Base-by-base conservation (phyloP, 2,888 invertebrate species). In the Girardia tigrina region DNA sequence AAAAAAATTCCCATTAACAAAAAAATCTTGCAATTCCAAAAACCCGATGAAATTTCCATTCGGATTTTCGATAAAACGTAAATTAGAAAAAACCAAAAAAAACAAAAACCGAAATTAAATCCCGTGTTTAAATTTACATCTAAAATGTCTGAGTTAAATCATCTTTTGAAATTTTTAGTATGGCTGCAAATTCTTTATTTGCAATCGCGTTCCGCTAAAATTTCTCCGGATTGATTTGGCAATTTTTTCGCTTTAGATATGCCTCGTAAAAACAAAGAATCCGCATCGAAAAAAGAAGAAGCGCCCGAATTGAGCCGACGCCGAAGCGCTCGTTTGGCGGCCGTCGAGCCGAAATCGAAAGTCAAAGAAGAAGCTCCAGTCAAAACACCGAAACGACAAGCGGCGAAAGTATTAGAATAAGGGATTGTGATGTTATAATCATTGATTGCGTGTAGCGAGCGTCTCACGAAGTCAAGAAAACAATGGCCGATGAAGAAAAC, bases 401-500 rank as follows among this genome's bases (percentile, higher is more conserved):
- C 56, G 23, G 56, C 56, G n/a, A 56, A 56, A 56, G 56, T 56
- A 56, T 12, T 12, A 36, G 12, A 36, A 36, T 12, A 36, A 36
- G 36, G 36, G 8, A 36, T 36, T 36, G 16, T 36, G 36, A 36
- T 8, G 36, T 12, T 36, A 36, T 12, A 36, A n/a, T n/a, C n/a
- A n/a, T n/a, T n/a, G n/a, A n/a, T n/a, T 36, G 8, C 16, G n/a
- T 56, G 4, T 56, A 56, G 56, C 4, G 56, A 56, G 56, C 56
- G n/a, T 56, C 56, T n/a, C 4, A 56, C 23, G 56, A 56, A 56
- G 56, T 56, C 20, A 56, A n/a, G n/a, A 56, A 56, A 16, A 56
- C 56, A 56, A 56, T 56, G 56, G 56, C 56, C n/a, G 56, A 56
- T 56, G 56, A 56, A 16, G 56, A 56, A n/a, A 56, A 56, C 56